Evolutionary conservation across 2,888 invertebrate genomes (phyloP), one percentile per base, ranked within the genome.

Genomic region (Spialia ferax): DNA sequence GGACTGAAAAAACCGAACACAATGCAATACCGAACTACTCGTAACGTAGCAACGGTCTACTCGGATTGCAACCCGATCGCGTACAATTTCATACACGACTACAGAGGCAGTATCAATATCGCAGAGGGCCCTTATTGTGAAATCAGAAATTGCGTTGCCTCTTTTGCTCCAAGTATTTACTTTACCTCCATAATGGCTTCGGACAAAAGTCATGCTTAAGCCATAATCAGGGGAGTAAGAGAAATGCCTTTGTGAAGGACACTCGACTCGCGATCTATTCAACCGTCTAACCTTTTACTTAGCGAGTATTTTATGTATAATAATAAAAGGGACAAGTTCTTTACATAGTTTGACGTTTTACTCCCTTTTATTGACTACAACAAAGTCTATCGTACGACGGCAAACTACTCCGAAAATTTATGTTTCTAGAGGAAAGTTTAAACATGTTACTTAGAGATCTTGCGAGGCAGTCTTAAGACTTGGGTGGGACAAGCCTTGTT

Each of bases 381-480:
- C 85, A 85, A 81, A 80, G 86, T 83, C 72, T 66, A 26, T 20
- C 60, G 63, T 69, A 65, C 72, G 79, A 81, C 82, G 82, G 75
- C 78, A 73, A 74, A 75, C 80, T 70, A 83, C 83, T 80, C 75
- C 74, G 79, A 78, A 82, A 83, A 87, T 84, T 86, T 88, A 87
- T 86, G 81, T 70, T 77, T 75, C 26, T 52, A 23, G 32, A 48
- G 60, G 18, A 52, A 66, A 60, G 42, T 60, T 60, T 32, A 45
- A 48, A 60, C 29, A 29, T 45, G 50, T 50, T 52, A 15, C 52
- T 15, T 10, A 18, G 35, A 35, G 29, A 50, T 23, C 15, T 63
- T 20, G 29, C 20, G 13, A 8, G 18, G 50, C 32, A 22, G 32
- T 32, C 18, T 38, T 35, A 11, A 57, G 26, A 13, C 35, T 50